Percentiles rank a stretch among this genome's conserved stretches.
phyloP scores from a whole-genome alignment of 1,140 invertebrate species.

The Danaus melanippus region DNA sequence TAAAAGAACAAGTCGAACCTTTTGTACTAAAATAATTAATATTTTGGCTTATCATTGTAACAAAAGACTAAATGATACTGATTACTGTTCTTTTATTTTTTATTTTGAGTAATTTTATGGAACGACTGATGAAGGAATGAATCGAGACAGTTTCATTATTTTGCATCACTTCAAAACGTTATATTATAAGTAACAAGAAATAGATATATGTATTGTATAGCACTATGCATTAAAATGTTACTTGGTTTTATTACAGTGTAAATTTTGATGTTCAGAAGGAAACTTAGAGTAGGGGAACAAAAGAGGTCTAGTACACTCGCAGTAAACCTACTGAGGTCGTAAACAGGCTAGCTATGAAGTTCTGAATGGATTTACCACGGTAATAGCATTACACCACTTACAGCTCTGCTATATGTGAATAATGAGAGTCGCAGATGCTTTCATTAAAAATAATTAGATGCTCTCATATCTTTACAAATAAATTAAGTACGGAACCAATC shows the following conservation, averaged over 20 bases:
- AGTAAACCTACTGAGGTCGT: conserved; percentile 46
- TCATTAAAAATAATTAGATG: conserved; percentile 16
- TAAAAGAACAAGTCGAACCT: too few species aligned
- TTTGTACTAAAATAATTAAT: too few species aligned
- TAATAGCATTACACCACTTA: conserved; percentile 19
- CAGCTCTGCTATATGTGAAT: conserved; percentile 14
- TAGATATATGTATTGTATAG: background rate
- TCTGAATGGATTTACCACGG: conserved; percentile 40
- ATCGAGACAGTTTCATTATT: too few species aligned
- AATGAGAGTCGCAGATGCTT: conserved; percentile 25
- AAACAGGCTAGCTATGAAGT: conserved; percentile 35
- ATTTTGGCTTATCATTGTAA: too few species aligned
- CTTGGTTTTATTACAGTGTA: conserved; percentile 27
- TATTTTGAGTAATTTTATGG: too few species aligned
- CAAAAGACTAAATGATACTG: too few species aligned
- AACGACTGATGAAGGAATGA: too few species aligned
- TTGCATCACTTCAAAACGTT: too few species aligned
- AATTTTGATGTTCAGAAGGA: conserved; percentile 35
- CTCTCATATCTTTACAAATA: conserved; percentile 1
- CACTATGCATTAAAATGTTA: background rate
- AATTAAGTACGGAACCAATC: too few species aligned
- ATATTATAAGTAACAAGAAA: conserved; percentile 8
- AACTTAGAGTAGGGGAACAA: conserved; percentile 34
- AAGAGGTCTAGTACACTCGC: conserved; percentile 41
- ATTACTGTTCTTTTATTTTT: too few species aligned